These are phyloP conservation scores for Euphydryas editha DNA, from an alignment of 2,888 invertebrate genomes.

Conservation along the genomic window DNA sequence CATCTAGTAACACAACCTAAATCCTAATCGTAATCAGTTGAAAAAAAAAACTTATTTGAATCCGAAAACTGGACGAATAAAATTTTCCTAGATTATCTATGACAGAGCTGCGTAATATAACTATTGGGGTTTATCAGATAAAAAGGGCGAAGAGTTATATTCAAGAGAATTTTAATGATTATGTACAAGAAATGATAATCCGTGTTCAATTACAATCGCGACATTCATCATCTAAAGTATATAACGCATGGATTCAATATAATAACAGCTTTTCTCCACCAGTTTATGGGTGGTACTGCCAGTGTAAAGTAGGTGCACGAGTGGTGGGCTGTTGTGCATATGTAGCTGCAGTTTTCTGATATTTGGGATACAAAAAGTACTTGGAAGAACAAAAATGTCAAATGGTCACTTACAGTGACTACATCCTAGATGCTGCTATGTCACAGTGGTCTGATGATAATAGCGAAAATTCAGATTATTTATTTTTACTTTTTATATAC, in stretches of 20 bases:
- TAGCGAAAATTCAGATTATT: neutral
- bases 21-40: no score
- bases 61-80: no score
- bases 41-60: no score
- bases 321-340: conserved; percentile 7
- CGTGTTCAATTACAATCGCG: conserved; percentile 18
- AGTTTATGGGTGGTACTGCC: conserved; percentile 5
- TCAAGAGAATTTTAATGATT: no score
- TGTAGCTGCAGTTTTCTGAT: conserved; percentile 7
- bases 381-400: conserved; percentile 7
- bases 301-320: conserved; percentile 5
- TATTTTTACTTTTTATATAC: no score
- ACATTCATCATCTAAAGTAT: conserved; percentile 2
- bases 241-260: conserved; percentile 10
- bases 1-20: no score
- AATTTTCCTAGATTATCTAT: no score
- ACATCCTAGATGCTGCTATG: conserved; percentile 2
- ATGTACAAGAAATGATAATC: no score
- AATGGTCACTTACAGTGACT: conserved; percentile 9
- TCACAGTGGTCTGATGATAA: conserved; percentile 9
- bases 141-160: no score
- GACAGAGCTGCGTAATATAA: no score
- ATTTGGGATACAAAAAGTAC: conserved; percentile 6
- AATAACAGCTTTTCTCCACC: conserved; percentile 1
- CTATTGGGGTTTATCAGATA: no score